Evolutionary conservation across 2,797 vertebrate species (phyloP).

Genomic region (Pantherophis vulpinus): DNA sequence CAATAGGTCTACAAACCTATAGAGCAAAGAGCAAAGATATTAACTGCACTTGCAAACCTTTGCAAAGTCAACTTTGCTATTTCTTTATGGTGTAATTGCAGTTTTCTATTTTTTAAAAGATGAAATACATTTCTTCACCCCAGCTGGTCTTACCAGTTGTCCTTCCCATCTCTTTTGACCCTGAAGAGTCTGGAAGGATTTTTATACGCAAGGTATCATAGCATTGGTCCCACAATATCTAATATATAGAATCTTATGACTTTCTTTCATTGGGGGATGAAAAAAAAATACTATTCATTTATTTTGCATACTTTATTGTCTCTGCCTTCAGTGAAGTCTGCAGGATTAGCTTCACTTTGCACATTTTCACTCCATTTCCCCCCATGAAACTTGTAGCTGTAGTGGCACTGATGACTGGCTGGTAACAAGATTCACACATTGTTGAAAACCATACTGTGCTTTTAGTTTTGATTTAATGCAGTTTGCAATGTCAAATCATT

Average conservation of each 20-base stretch:
- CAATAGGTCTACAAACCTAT: not conserved
- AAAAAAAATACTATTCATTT: not conserved
- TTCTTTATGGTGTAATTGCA: not conserved
- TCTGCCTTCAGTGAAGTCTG: not conserved
- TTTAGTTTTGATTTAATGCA: not conserved
- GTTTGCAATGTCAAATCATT: not conserved
- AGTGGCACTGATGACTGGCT: not conserved
- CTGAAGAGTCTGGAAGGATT: not conserved
- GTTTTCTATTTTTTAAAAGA: not conserved
- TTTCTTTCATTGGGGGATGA: not conserved
- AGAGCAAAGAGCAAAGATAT: not conserved
- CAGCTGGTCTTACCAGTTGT: not conserved
- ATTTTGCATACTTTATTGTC: not conserved
- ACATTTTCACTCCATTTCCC: not conserved
- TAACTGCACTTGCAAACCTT: not conserved
- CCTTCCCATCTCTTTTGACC: not conserved
- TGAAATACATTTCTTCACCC: not conserved
- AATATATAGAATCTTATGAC: not conserved
- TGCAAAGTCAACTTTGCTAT: not conserved
- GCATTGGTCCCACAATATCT: not conserved
- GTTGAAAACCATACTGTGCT: not conserved
- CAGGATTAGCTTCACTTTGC: not conserved
- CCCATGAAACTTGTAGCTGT: not conserved
- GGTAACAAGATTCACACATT: not conserved
- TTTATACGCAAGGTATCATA: not conserved